Percentiles rank a stretch among this genome's conserved stretches.
These are phyloP conservation scores for Cyanoramphus novaezelandiae DNA, from an alignment of 2,113 vertebrate species.

Conservation along the genomic window DNA sequence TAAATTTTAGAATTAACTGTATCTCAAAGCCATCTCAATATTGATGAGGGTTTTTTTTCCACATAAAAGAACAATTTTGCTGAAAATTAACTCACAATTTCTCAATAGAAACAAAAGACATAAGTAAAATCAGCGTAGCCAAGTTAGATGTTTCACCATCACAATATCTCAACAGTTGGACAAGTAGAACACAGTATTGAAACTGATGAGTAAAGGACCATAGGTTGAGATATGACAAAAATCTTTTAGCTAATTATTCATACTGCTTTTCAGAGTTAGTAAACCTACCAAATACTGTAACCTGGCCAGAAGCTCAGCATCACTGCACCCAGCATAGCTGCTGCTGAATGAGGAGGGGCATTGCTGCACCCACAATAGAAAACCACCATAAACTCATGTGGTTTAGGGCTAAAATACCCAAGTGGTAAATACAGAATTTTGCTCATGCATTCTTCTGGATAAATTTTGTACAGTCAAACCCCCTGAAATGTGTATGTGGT, in stretches of 20 bases:
- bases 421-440: neutral
- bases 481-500: neutral
- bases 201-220: neutral
- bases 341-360: no score
- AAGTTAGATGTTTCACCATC: neutral
- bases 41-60: neutral
- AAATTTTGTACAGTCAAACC: neutral
- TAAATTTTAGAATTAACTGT: neutral
- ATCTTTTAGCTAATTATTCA: neutral
- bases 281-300: neutral
- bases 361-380: accelerated
- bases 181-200: neutral
- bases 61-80: neutral
- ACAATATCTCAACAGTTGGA: neutral
- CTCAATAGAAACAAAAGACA: neutral
- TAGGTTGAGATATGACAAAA: neutral
- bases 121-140: neutral
- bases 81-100: neutral
- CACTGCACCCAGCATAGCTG: accelerated
- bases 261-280: neutral
- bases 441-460: neutral
- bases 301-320: neutral
- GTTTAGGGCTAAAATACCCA: neutral
- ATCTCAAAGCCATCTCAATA: neutral
- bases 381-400: neutral